These are phyloP conservation scores for Chanos chanos DNA, from an alignment of 2,797 vertebrate genomes.

Conservation along the genomic window DNA sequence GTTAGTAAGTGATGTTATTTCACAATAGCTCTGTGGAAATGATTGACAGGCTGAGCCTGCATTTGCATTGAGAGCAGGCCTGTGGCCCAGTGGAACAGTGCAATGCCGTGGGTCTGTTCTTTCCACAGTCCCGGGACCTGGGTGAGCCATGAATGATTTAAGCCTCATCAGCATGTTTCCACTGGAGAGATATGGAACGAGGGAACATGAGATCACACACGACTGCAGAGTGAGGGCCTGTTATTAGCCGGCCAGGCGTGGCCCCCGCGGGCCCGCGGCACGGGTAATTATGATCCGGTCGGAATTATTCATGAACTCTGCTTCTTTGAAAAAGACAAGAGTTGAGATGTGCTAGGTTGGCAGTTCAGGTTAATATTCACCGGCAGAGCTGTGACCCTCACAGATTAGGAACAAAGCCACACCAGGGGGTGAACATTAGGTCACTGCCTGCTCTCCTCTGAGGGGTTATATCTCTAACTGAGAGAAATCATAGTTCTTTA, in stretches of 20 bases:
- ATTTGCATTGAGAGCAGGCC: too few relatives aligned
- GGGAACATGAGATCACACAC: constrained; percentile 2
- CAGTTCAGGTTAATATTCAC: constrained; percentile 14
- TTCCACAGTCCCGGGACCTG: constrained; percentile 17
- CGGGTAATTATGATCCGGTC: constrained; percentile 6
- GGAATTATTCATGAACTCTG: constrained; percentile 15
- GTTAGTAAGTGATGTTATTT: too few relatives aligned
- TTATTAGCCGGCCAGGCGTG: not conserved
- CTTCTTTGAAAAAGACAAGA: constrained; percentile 9
- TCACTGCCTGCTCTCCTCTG: not conserved
- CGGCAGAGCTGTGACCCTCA: not conserved
- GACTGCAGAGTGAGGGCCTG: not conserved
- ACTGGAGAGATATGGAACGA: not conserved
- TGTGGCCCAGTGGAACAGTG: constrained; percentile 3
- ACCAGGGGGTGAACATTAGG: not conserved
- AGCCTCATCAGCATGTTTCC: constrained; percentile 41
- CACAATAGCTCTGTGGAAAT: too few relatives aligned
- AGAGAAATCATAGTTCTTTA: too few relatives aligned
- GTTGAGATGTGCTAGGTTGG: not conserved
- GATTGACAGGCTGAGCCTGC: too few relatives aligned
- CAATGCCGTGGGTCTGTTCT: constrained; percentile 12
- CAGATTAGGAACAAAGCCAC: constrained; percentile 13
- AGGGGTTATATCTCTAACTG: not conserved
- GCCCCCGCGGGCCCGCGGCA: not conserved
- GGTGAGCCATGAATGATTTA: constrained; percentile 16